Conservation (phyloP, 2,888 invertebrate genomes). For the Pocota personata region DNA sequence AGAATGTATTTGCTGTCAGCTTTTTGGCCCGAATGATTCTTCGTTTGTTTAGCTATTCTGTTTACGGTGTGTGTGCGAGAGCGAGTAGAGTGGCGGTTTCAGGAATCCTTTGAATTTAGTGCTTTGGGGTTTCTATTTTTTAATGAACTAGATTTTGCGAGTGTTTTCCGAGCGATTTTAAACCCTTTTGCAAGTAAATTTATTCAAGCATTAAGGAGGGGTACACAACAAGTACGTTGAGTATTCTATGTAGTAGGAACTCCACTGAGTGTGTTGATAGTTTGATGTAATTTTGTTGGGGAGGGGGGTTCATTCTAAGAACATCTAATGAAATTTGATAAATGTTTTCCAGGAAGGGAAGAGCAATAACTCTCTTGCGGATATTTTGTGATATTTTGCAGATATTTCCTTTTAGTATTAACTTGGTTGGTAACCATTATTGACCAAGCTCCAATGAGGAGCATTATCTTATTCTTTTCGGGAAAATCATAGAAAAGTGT, state of each 20-base stretch:
- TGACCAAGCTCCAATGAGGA: no score
- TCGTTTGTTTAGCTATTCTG: slow-evolving; percentile 67
- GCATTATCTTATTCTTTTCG: no score
- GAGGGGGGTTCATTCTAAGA: no score
- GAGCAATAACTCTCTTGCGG: no score
- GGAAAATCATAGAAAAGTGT: no score
- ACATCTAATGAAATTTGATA: no score
- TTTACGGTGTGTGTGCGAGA: slow-evolving; percentile 23
- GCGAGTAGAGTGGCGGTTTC: neutral
- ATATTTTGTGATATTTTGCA: no score
- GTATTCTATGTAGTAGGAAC: neutral
- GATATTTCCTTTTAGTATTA: no score
- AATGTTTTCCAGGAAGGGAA: no score
- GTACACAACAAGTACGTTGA: slow-evolving; percentile 18
- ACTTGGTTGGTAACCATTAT: no score
- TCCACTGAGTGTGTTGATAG: neutral
- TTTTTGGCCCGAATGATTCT: slow-evolving; percentile 65
- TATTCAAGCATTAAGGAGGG: slow-evolving; percentile 33
- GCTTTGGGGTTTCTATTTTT: slow-evolving; percentile 20
- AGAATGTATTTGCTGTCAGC: slow-evolving; percentile 67
- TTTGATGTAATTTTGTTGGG: neutral
- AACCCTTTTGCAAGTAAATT: slow-evolving; percentile 23
- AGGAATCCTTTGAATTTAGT: slow-evolving; percentile 64
- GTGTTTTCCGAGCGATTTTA: slow-evolving; percentile 36
- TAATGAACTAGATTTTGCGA: slow-evolving; percentile 57